These are phyloP conservation scores for Syrmaticus mikado DNA, from an alignment of 2,113 vertebrate species.

Conservation along the genomic window DNA sequence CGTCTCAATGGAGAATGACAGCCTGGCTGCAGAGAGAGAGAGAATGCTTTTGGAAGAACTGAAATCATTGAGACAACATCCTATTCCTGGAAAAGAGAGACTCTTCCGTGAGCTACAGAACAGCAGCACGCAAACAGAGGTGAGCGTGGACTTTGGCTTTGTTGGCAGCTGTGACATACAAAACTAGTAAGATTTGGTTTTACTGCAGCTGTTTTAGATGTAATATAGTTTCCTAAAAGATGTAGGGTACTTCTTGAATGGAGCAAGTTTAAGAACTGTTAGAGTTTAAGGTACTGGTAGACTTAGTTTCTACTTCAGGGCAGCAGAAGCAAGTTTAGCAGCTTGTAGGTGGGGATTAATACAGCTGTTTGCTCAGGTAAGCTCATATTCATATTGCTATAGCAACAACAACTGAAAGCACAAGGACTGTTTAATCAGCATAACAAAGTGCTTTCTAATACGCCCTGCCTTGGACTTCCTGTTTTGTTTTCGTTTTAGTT, in stretches of 20 bases:
- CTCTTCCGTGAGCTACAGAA: slow-evolving; percentile 66
- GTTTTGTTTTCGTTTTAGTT: neutral
- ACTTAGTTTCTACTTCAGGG: slow-evolving; percentile 38
- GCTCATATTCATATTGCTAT: slow-evolving; percentile 80
- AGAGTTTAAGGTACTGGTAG: neutral
- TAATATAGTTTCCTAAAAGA: slow-evolving; percentile 2
- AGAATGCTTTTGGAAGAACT: slow-evolving; percentile 81
- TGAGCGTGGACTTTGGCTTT: slow-evolving; percentile 74
- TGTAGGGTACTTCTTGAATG: neutral
- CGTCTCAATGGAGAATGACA: slow-evolving; percentile 79
- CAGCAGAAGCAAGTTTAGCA: neutral
- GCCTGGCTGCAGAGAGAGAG: slow-evolving; percentile 80
- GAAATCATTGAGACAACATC: slow-evolving; percentile 75
- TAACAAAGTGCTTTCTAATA: slow-evolving; percentile 43
- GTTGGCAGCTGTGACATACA: neutral
- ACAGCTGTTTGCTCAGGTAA: slow-evolving; percentile 48
- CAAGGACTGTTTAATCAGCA: slow-evolving; percentile 29
- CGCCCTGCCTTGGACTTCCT: slow-evolving; percentile 36
- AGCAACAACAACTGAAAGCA: slow-evolving; percentile 72
- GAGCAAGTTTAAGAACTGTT: neutral
- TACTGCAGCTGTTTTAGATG: neutral
- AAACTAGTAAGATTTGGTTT: slow-evolving; percentile 18
- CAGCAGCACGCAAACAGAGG: slow-evolving; percentile 84
- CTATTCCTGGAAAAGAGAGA: slow-evolving; percentile 70
- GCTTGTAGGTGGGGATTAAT: neutral